Evolutionary conservation across 2,797 vertebrate genomes (phyloP).

Genomic region (Triplophysa bombifrons): DNA sequence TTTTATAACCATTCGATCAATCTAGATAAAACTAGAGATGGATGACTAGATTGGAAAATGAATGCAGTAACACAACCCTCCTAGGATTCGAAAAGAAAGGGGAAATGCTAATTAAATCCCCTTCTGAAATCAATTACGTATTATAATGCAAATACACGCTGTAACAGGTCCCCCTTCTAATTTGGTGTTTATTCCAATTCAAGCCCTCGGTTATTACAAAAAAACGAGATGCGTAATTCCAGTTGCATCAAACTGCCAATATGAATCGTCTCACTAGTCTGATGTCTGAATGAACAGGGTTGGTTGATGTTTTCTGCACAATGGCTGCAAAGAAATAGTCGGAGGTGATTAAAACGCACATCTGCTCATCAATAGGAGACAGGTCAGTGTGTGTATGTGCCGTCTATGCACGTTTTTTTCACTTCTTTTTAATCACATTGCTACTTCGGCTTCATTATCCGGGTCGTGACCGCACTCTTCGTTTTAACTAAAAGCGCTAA

Average conservation of each 20-base stretch:
- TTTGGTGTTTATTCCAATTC: slow-evolving; percentile 62
- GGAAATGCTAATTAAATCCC: slow-evolving; percentile 72
- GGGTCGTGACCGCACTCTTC: slow-evolving; percentile 20
- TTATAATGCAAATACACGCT: slow-evolving; percentile 74
- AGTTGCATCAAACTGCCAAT: slow-evolving; percentile 12
- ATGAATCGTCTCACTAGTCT: neutral
- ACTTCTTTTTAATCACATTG: slow-evolving; percentile 22
- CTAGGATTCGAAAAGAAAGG: slow-evolving; percentile 35
- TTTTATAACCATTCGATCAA: slow-evolving; percentile 70
- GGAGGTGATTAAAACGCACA: neutral
- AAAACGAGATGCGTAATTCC: neutral
- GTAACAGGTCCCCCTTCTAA: slow-evolving; percentile 59
- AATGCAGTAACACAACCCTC: slow-evolving; percentile 59
- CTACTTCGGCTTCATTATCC: slow-evolving; percentile 37
- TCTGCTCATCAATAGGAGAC: slow-evolving; percentile 6
- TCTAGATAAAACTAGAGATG: slow-evolving; percentile 67
- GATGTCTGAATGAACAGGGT: slow-evolving; percentile 13
- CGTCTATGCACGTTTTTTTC: neutral
- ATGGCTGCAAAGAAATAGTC: neutral
- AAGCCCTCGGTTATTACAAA: slow-evolving; percentile 63
- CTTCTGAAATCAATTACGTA: slow-evolving; percentile 70
- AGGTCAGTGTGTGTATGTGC: neutral
- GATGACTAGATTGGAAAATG: slow-evolving; percentile 63
- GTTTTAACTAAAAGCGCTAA: slow-evolving; percentile 32
- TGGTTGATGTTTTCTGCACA: neutral